Conservation (phyloP, 2,113 vertebrate genomes). For the Macheiramphus alcinus region DNA sequence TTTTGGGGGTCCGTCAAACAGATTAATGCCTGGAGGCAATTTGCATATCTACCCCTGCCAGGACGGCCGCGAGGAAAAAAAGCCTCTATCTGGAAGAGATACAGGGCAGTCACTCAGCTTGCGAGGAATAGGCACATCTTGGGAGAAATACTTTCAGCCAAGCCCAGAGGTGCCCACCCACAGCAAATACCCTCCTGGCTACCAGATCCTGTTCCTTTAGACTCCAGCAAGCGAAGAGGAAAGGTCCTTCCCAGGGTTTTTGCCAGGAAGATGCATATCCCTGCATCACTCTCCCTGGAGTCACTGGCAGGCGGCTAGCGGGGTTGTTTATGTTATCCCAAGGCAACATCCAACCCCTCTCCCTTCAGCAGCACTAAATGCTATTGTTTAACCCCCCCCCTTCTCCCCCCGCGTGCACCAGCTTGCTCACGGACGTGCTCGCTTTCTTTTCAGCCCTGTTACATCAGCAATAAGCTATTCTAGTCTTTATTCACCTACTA, state of each 20-base stretch:
- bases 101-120: not conserved
- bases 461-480: too few relatives aligned
- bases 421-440: not conserved
- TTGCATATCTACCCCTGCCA: not conserved
- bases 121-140: not conserved
- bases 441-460: too few relatives aligned
- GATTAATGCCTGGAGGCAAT: not conserved
- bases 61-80: not conserved
- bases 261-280: not conserved
- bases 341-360: not conserved
- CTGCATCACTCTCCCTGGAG: accelerated
- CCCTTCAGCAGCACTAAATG: not conserved
- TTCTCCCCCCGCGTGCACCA: not conserved
- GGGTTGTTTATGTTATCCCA: not conserved
- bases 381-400: not conserved
- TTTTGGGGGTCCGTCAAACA: not conserved
- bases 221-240: not conserved
- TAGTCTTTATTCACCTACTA: too few relatives aligned
- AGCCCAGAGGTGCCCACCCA: not conserved
- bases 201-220: not conserved
- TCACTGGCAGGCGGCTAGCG: not conserved
- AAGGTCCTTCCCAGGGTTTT: not conserved
- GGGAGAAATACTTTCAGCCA: not conserved
- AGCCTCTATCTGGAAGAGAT: not conserved
- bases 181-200: not conserved